Evolutionary conservation across 1,140 invertebrate species (phyloP), one percentile per base, ranked within the genome.

Genomic region (Meteorus sp.): DNA sequence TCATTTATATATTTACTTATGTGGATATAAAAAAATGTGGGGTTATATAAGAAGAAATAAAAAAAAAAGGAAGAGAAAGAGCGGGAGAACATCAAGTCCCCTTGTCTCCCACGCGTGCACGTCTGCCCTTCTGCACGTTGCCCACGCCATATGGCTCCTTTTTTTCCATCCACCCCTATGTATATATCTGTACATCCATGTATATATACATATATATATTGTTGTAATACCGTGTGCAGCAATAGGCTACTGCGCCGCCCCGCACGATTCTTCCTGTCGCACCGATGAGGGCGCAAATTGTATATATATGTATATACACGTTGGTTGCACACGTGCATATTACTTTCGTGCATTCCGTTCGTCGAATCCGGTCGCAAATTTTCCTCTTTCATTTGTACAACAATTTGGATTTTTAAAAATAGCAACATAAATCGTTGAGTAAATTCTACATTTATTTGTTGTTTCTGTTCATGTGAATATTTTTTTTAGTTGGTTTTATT

Each of bases 111-210:
- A 73, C 71, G 69, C 63, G 62, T 50, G 60, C 3, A 39, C 63
- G 64, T 70, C 68, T 68, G 67, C 60, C 62, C 60, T 56, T 43
- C 25, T 62, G 50, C 53, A n/a, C 64, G 63, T 68, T 73, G 71
- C 67, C 64, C 68, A n/a, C n/a, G 69, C 74, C 74, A 77, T 77
- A 77, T 77, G 74, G 74, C 66, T 67, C 71, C 66, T 68, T 66
- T 62, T 59, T 41, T 33, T 72, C 71, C 63, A 70, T 61, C 64
- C 68, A 70, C 69, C 71, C 68, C 61, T 72, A 51, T 73, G 55
- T 52, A n/a, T 29, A 17, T 25, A 43, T 15, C 20, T 8, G 15
- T 43, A 23, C 9, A 15, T 23, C 22, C n/a, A 39, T n/a, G 17
- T 13, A 39, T n/a, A 9, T n/a, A n/a, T 6, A 39, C 17, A 39